Evolutionary conservation across 2,113 vertebrate species (phyloP).

Genomic region (Grammomys surdaster): DNA sequence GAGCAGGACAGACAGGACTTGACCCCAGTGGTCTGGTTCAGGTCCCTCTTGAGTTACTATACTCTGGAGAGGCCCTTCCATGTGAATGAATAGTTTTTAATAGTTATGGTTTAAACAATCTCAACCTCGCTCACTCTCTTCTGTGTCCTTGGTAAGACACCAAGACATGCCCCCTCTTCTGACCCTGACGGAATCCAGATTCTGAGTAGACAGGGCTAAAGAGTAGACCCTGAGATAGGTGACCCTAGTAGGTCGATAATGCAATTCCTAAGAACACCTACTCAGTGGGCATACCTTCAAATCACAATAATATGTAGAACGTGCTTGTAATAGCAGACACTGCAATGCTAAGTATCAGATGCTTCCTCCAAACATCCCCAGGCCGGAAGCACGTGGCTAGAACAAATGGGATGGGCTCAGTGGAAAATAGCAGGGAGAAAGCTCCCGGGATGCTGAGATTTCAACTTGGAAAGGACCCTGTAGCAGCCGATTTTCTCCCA

Average conservation of each 20-base stretch:
- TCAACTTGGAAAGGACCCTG: constrained; percentile 39
- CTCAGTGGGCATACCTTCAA: neutral
- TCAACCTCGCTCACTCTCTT: neutral
- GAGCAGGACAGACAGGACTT: neutral
- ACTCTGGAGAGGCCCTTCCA: neutral
- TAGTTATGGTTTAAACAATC: neutral
- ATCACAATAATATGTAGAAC: neutral
- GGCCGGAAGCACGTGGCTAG: neutral
- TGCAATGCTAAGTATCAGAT: neutral
- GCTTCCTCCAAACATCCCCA: neutral
- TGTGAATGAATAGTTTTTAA: neutral
- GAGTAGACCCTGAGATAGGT: fast-evolving
- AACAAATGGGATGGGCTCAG: neutral
- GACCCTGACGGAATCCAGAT: neutral
- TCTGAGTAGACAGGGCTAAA: neutral
- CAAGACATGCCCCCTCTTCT: neutral
- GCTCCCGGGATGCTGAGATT: neutral
- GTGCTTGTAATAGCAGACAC: neutral
- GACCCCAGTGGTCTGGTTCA: neutral
- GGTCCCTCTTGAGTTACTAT: neutral
- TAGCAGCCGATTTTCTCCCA: constrained; percentile 56
- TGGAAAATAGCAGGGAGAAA: neutral
- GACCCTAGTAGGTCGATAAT: neutral
- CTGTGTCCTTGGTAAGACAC: neutral
- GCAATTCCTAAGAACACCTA: neutral